A percentile compares a stretch with the other conserved stretches of the same genome.
Conservation (phyloP, 2,888 invertebrate species). For the Drosophila prostipennis region DNA sequence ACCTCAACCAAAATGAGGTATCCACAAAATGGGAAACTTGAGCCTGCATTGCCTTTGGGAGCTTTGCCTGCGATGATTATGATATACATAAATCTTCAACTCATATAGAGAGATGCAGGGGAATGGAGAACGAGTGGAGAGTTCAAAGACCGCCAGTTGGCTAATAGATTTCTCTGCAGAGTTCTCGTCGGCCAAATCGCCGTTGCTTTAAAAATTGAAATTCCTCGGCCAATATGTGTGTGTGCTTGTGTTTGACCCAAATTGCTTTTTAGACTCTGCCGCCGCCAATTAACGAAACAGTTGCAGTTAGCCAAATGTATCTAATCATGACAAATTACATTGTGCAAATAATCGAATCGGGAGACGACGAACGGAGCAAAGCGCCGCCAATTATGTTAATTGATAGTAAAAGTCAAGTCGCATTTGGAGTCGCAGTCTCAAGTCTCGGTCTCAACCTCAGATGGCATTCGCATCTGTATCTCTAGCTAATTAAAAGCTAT, state of each 20-base stretch:
- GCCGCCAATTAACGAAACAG: conserved; percentile 39
- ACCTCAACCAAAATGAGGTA: neutral
- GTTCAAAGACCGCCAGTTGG: conserved; percentile 52
- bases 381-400: conserved; percentile 72
- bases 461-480: conserved; percentile 11
- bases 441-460: conserved; percentile 15
- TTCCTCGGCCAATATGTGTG: conserved; percentile 7
- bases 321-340: conserved; percentile 61
- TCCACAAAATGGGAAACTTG: conserved; percentile 20
- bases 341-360: conserved; percentile 54
- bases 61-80: conserved; percentile 37
- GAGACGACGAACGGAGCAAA: conserved; percentile 26
- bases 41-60: conserved; percentile 23
- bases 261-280: conserved; percentile 19
- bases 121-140: conserved; percentile 16
- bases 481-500: conserved; percentile 64
- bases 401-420: conserved; percentile 67
- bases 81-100: conserved; percentile 46
- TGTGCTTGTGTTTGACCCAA: conserved; percentile 33
- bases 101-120: conserved; percentile 29
- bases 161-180: conserved; percentile 42
- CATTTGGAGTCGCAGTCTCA: neutral
- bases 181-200: conserved; percentile 31
- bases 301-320: conserved; percentile 47
- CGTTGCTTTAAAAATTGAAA: conserved; percentile 40